Evolutionary conservation across 2,888 invertebrate genomes (phyloP).

Genomic region (Carabus problematicus): DNA sequence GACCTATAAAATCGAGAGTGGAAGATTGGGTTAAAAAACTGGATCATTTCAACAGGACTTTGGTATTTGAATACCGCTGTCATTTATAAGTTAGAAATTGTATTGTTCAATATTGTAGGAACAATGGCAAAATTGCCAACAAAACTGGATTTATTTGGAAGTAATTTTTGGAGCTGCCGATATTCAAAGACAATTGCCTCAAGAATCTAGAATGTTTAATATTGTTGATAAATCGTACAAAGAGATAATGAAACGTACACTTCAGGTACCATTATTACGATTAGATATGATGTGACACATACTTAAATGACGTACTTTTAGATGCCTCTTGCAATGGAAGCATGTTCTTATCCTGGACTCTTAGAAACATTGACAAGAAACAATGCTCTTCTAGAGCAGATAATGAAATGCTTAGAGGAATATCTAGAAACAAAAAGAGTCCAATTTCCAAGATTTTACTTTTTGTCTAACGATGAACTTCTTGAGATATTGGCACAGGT

Average conservation of each 20-base stretch:
- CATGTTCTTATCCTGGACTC: slow-evolving; percentile 75
- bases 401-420: slow-evolving; percentile 88
- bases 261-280: slow-evolving; percentile 20
- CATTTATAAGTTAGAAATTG: slow-evolving; percentile 5
- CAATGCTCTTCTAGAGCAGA: slow-evolving; percentile 83
- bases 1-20: slow-evolving; percentile 81
- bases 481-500: slow-evolving; percentile 89
- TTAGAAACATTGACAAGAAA: slow-evolving; percentile 74
- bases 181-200: slow-evolving; percentile 90
- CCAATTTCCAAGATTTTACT: slow-evolving; percentile 89
- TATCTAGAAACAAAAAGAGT: slow-evolving; percentile 88
- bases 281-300: slow-evolving; percentile 30
- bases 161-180: slow-evolving; percentile 95
- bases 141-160: slow-evolving; percentile 94
- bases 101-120: slow-evolving; percentile 65
- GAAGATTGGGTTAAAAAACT: slow-evolving; percentile 82
- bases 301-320: slow-evolving; percentile 49
- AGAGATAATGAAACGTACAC: slow-evolving; percentile 81
- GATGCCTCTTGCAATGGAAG: slow-evolving; percentile 82
- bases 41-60: slow-evolving; percentile 80
- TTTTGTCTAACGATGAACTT: slow-evolving; percentile 88
- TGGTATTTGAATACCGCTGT: slow-evolving; percentile 63
- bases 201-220: slow-evolving; percentile 86
- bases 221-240: slow-evolving; percentile 91
- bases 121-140: slow-evolving; percentile 88